Base-by-base conservation (phyloP, 2,113 vertebrate genomes). In the Hydrochoerus hydrochaeris region DNA sequence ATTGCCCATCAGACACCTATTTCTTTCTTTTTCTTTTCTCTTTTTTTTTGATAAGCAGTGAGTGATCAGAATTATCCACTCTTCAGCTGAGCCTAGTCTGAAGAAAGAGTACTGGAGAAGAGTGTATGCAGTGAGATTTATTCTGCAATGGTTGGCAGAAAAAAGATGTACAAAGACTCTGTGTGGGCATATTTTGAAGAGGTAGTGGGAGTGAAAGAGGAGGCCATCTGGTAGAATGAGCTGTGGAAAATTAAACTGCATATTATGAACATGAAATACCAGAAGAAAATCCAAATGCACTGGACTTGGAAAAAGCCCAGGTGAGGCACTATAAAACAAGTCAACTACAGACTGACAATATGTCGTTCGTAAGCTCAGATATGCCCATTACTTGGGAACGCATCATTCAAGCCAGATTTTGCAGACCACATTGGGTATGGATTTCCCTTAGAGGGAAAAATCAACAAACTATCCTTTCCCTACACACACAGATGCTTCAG, bases 191-290 rank as follows among this genome's bases (percentile, higher is more conserved):
- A 95, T 80, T 94, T 83, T 35, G 62, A 60, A 82, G 88, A 95
- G 65, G 58, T 78, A 94, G 91, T 65, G 62, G 73, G 32, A 87
- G 58, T 69, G 60, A 95, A 96, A 88, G n/a, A 90, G 69, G 67
- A 96, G 89, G 81, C 96, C 97, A 97, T 95, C 96, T 97, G 97
- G 92, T 95, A 57, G 75, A 94, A 87, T 90, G 91, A 80, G 89
- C 89, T 89, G 84, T 93, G 78, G 84, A 67, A 93, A 95, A 94
- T 96, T 90, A 96, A 96, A 89, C 32, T 75, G 89, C 90, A n/a
- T 75, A 77, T 96, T 95, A 95, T 93, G 95, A 97, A 96, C 96
- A 97, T 77, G 91, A 96, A 97, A 97, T 97, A 98, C 54, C 73
- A 95, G 91, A 97, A 97, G 91, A 96, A 98, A 97, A 97, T 91